Evolutionary conservation across 1,140 invertebrate genomes (phyloP).

Genomic region (Chironomus striatipennis): DNA sequence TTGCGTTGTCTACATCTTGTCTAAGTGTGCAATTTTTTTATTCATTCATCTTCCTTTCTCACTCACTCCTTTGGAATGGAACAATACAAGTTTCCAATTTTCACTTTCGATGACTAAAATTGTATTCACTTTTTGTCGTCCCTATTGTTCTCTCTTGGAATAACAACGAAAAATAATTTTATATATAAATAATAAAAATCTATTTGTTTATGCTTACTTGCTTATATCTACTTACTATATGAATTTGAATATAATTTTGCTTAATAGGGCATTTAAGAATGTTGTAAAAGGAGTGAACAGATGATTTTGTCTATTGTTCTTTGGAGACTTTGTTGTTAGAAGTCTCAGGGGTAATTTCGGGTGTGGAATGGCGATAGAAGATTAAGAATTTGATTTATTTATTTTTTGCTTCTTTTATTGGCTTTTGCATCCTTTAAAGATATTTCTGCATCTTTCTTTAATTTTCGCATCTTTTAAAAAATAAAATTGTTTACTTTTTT

Average conservation of each 20-base stretch:
- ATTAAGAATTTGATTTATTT: no score
- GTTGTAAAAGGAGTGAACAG: no score
- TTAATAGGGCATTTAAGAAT: not conserved
- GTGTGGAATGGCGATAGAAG: no score
- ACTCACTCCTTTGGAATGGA: not conserved
- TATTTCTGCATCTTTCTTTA: no score
- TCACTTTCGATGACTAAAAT: constrained; percentile 21
- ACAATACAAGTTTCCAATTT: constrained; percentile 16
- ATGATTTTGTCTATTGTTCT: no score
- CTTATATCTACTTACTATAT: not conserved
- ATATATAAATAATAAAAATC: not conserved
- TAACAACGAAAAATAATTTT: not conserved
- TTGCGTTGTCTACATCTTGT: constrained; percentile 15
- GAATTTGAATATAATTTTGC: not conserved
- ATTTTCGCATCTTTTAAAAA: no score
- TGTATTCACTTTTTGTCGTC: not conserved
- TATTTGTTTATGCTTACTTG: not conserved
- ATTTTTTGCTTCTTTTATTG: no score
- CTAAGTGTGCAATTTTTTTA: constrained; percentile 20
- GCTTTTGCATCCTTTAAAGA: no score
- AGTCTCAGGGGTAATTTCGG: no score
- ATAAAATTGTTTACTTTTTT: no score
- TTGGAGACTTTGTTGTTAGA: no score
- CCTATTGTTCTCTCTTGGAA: constrained; percentile 10
- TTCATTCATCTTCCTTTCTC: not conserved